Base-by-base conservation (phyloP, 2,113 vertebrate genomes). In the Tinamus guttatus region DNA sequence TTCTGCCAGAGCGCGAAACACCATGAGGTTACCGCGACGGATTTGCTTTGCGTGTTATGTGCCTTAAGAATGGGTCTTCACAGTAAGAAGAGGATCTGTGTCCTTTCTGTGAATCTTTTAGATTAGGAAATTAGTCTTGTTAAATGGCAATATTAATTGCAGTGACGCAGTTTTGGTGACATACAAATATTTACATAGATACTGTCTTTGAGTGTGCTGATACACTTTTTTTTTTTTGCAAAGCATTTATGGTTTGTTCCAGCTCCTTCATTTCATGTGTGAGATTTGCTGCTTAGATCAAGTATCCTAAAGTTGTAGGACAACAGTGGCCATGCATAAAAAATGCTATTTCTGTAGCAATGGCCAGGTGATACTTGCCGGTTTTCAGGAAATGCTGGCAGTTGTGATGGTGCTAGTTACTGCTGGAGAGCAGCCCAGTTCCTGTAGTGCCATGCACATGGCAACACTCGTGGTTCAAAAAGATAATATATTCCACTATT, bases 111-210 rank as follows among this genome's bases (percentile, higher is more conserved):
- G 9, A 63, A 59, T 49, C 30, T 49, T 45, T 62, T 54, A 30
- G 56, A 77, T 43, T 71, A 83, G 83, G 45, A 74, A 88, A 63
- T 36, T 27, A 81, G 56, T n/a, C 43, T 25, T 1, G 1, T 54
- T 83, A 70, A 65, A 74, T 67, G n/a, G 22, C 40, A 41, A 9
- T 17, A 18, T 70, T 76, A 45, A 71, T 87, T 86, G 74, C 45
- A 59, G 0, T 81, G 51, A 67, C 32, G 24, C 7, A 49, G 24
- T n/a, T 81, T 75, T 63, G 60, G 7, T 90, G 19, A 77, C 21
- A n/a, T 27, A 27, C n/a, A 78, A 36, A 54, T 67, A 80, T 0
- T 0, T 58, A 13, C 25, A 8, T 0, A 1, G 63, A 25, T 86
- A 47, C 8, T 78, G 32, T 65, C 20, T 63, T 84, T 93, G n/a